Percentiles rank a stretch among this genome's conserved stretches.
phyloP scores from a whole-genome alignment of 2,888 invertebrate species.

The Erpobdella octoculata region DNA sequence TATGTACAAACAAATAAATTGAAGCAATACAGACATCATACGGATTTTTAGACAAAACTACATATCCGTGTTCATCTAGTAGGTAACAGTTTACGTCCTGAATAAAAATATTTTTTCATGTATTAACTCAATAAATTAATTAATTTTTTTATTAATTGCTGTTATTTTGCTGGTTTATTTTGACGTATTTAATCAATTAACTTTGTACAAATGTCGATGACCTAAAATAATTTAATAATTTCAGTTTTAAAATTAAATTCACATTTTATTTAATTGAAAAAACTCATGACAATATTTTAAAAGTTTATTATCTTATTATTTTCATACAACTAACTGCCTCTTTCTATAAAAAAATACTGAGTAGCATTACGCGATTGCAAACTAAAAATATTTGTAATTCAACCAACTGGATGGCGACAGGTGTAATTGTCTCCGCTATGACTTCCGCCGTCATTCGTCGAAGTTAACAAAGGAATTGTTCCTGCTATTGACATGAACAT shows the following conservation, averaged over 20 bases:
- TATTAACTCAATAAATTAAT: background rate
- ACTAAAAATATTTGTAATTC: no score
- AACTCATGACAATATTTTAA: background rate
- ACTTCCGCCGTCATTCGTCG: background rate
- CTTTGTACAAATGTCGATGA: no score
- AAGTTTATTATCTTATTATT: background rate
- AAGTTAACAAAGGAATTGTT: constrained; percentile 8
- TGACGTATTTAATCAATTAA: no score
- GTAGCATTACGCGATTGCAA: background rate
- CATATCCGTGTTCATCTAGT: constrained; percentile 86
- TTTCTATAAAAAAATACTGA: background rate
- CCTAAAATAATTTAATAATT: no score
- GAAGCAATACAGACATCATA: constrained; percentile 59
- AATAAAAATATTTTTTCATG: background rate
- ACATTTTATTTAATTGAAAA: no score
- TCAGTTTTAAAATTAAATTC: no score
- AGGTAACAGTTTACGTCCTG: constrained; percentile 67
- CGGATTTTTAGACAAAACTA: constrained; percentile 76
- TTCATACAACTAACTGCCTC: background rate
- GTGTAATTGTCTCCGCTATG: constrained; percentile 28
- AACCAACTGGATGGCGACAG: constrained; percentile 31
- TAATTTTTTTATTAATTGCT: background rate
- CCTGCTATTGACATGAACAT: constrained; percentile 34
- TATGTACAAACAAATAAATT: background rate
- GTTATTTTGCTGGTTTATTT: no score